Conservation (phyloP, 2,113 vertebrate genomes). For the Catagonus wagneri region DNA sequence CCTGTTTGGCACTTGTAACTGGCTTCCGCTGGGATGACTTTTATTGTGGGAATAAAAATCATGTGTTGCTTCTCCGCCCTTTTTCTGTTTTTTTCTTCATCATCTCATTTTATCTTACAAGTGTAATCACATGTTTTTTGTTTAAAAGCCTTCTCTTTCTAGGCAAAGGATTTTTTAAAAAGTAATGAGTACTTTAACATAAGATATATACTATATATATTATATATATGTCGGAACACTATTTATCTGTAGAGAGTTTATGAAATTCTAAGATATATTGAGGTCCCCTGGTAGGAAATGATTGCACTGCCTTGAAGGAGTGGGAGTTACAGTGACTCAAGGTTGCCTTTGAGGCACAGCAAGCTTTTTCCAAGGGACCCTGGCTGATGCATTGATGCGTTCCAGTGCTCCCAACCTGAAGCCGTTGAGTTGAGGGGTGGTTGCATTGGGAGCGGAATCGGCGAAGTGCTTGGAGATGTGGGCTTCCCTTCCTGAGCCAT, state of each 20-base stretch:
- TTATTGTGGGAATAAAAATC: neutral
- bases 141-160: conserved; percentile 24
- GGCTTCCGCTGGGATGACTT: neutral
- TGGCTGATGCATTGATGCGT: neutral
- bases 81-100: neutral
- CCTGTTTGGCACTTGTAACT: neutral
- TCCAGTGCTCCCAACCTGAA: neutral
- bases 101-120: neutral
- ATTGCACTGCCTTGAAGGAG: neutral
- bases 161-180: conserved; percentile 12
- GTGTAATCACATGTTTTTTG: neutral
- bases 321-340: neutral
- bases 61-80: neutral
- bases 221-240: neutral
- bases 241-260: neutral
- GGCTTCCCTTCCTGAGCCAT: neutral
- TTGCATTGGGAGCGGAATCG: neutral
- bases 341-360: neutral
- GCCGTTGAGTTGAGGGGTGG: neutral
- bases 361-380: neutral
- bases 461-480: neutral
- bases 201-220: neutral
- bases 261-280: neutral
- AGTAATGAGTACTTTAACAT: neutral
- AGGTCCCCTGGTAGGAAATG: neutral